Evolutionary conservation across 2,113 vertebrate genomes (phyloP).

Genomic region (Alligator sinensis): DNA sequence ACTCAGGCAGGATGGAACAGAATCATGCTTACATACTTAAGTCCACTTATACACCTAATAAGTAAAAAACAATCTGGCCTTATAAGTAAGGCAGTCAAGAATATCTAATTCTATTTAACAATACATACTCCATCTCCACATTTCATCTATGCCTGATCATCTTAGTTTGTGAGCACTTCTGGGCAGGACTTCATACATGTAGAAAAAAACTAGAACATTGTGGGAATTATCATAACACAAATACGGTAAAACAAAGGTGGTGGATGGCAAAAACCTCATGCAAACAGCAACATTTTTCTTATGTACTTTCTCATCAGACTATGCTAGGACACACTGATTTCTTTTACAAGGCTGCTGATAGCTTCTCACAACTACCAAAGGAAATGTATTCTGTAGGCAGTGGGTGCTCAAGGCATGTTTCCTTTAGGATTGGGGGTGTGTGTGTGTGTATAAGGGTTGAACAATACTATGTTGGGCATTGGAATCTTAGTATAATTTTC

Average conservation of each 20-base stretch:
- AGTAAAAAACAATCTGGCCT: neutral
- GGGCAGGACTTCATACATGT: neutral
- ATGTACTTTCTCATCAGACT: neutral
- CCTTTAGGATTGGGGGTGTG: neutral
- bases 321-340: neutral
- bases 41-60: too few species aligned
- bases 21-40: too few species aligned
- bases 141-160: neutral
- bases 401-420: rapidly evolving
- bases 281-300: neutral
- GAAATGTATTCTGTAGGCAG: neutral
- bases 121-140: neutral
- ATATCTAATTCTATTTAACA: neutral
- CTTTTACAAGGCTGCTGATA: neutral
- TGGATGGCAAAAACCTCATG: neutral
- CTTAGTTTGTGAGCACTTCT: neutral
- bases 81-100: neutral
- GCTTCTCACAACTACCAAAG: neutral
- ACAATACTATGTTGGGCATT: neutral
- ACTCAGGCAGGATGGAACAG: too few species aligned
- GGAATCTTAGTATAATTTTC: neutral
- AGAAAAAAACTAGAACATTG: neutral
- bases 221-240: neutral
- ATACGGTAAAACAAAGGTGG: neutral
- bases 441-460: neutral